These are phyloP conservation scores for Ochropleura plecta DNA, from an alignment of 2,888 invertebrate genomes.

Conservation along the genomic window DNA sequence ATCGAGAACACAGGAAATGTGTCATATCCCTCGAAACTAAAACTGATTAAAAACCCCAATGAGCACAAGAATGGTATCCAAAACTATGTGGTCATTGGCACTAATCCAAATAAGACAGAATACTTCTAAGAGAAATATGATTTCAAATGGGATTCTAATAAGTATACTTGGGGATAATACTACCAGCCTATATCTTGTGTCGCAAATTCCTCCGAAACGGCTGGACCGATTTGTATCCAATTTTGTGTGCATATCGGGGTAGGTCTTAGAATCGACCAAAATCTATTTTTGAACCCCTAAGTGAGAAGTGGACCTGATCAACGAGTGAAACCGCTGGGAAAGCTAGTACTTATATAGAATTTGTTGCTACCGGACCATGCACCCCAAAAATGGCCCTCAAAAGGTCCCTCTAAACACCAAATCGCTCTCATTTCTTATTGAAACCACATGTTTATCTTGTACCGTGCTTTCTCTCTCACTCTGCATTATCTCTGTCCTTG, in stretches of 20 bases:
- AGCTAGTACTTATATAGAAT: no score
- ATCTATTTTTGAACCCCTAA: no score
- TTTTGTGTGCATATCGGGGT: no score
- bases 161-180: background rate
- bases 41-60: conserved; percentile 32
- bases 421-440: conserved; percentile 7
- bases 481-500: background rate
- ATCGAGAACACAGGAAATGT: conserved; percentile 28
- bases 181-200: no score
- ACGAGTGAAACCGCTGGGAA: no score
- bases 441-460: conserved; percentile 6
- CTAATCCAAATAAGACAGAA: conserved; percentile 12
- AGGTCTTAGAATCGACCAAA: no score
- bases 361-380: background rate
- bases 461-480: conserved; percentile 14
- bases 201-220: no score
- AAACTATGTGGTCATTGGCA: conserved; percentile 41
- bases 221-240: no score
- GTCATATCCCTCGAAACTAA: conserved; percentile 23
- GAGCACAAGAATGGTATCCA: conserved; percentile 23
- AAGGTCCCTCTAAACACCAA: background rate
- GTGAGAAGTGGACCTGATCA: no score
- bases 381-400: background rate
- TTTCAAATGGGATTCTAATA: background rate
- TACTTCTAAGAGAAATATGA: background rate